These are phyloP conservation scores for Eulemur albifrons DNA, from an alignment of 2,797 vertebrate genomes.

Conservation along the genomic window DNA sequence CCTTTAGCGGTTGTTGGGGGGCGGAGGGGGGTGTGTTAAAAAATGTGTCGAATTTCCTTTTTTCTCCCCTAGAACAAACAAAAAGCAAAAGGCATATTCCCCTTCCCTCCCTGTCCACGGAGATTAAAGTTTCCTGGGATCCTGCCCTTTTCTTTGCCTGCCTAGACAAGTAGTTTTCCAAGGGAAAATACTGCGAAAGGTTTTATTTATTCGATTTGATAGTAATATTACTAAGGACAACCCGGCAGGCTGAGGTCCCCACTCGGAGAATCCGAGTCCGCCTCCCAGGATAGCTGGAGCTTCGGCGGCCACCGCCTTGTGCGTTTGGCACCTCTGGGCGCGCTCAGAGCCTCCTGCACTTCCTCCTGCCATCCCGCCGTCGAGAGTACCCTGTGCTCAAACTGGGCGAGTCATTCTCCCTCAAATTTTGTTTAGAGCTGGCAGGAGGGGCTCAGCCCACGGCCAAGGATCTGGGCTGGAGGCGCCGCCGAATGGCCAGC, in stretches of 20 bases:
- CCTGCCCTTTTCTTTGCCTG: background rate
- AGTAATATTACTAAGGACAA: background rate
- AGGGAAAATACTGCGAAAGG: background rate
- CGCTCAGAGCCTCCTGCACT: background rate
- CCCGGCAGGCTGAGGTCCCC: background rate
- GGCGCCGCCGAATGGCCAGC: background rate
- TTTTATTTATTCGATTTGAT: background rate
- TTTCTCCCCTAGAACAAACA: constrained; percentile 29
- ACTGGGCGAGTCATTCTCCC: no score
- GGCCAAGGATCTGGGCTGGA: background rate
- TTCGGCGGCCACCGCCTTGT: background rate
- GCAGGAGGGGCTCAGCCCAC: background rate
- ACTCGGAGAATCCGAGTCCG: background rate
- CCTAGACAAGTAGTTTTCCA: background rate
- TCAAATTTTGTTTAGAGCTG: background rate
- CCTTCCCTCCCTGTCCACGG: background rate
- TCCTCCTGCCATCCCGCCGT: no score
- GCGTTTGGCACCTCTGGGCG: background rate
- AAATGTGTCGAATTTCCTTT: constrained; percentile 66
- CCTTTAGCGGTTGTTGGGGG: background rate
- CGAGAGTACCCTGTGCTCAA: background rate
- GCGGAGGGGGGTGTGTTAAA: background rate
- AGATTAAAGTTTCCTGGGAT: background rate
- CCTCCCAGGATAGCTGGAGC: background rate
- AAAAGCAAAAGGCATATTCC: background rate